A percentile compares a stretch with the other conserved stretches of the same genome.
Evolutionary conservation across 2,113 vertebrate species (phyloP).

Genomic region (Lichenostomus cassidix): DNA sequence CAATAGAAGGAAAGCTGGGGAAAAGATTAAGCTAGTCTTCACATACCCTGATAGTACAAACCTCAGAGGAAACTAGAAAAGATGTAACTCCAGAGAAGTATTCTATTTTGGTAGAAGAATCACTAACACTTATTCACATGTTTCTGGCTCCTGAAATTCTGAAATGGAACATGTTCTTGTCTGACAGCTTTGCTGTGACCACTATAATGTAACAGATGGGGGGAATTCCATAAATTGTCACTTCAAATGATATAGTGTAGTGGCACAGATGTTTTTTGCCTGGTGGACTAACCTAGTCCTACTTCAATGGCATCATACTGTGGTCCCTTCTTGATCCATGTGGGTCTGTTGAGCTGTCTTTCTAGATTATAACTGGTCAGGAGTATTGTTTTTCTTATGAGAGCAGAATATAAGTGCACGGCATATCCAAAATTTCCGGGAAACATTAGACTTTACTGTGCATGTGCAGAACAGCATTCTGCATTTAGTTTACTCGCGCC

Average conservation of each 20-base stretch:
- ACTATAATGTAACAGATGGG: background rate
- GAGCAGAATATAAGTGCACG: background rate
- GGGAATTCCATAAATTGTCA: background rate
- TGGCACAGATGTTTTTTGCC: background rate
- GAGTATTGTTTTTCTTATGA: rapidly evolving
- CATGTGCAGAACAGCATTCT: background rate
- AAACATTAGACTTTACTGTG: background rate
- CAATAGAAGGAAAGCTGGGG: background rate
- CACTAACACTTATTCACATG: background rate
- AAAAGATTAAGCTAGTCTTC: background rate
- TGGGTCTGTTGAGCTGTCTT: background rate
- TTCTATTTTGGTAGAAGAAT: background rate
- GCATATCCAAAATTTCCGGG: background rate
- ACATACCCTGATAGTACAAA: background rate
- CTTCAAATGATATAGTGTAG: background rate
- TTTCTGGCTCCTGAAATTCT: background rate
- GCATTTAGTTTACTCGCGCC: background rate
- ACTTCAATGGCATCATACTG: background rate
- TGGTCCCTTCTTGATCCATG: background rate
- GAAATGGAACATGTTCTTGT: background rate
- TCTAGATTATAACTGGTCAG: background rate
- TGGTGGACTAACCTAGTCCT: background rate
- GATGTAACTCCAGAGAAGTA: background rate
- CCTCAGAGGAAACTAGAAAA: background rate
- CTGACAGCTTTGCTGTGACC: background rate